Base-by-base conservation (phyloP, 2,797 vertebrate genomes). In the Tauraco hartlaubi region DNA sequence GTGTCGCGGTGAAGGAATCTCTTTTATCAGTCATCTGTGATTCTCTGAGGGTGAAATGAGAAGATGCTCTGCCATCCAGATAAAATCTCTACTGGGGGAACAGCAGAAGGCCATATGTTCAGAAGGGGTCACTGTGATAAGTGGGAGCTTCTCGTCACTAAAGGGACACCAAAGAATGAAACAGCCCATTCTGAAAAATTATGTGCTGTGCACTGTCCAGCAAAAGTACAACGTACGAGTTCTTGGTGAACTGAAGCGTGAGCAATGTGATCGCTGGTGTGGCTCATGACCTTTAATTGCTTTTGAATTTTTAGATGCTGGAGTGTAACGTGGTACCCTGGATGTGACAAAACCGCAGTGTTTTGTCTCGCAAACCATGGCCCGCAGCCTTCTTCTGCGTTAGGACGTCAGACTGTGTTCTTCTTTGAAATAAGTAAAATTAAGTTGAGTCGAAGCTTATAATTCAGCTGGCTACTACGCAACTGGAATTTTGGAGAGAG, bases 1-100 rank as follows among this genome's bases (percentile, higher is more conserved):
- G 1, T 11, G 20, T 48, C 28, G 12, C 1, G 0, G 17, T 1
- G 2, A 25, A 22, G 62, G 37, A n/a, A 25, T 11, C 73, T 43
- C 63, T 21, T 59, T 52, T 43, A 19, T 51, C 64, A 16, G 35
- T 8, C 54, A 21, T 35, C 54, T 68, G 68, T 7, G 56, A 4
- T 46, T n/a, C 64, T 66, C 39, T 7, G 12, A 15, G 52, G 55
- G 22, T 31, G 48, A n/a, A 12, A 31, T 20, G 48, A 63, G 52
- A 58, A 73, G 59, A 7, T 43, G 46, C 25, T 78, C 39, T 85
- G 39, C 86, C 84, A 83, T 5, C 11, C 54, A 9, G 39, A 11
- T 6, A 7, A 77, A 66, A 46, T 2, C 63, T 44, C 62, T 68
- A 18, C 44, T 3, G n/a, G 35, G 76, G 82, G 22, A 77, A 2